These are phyloP conservation scores for Eleginops maclovinus DNA, from an alignment of 2,113 vertebrate species.

Conservation along the genomic window DNA sequence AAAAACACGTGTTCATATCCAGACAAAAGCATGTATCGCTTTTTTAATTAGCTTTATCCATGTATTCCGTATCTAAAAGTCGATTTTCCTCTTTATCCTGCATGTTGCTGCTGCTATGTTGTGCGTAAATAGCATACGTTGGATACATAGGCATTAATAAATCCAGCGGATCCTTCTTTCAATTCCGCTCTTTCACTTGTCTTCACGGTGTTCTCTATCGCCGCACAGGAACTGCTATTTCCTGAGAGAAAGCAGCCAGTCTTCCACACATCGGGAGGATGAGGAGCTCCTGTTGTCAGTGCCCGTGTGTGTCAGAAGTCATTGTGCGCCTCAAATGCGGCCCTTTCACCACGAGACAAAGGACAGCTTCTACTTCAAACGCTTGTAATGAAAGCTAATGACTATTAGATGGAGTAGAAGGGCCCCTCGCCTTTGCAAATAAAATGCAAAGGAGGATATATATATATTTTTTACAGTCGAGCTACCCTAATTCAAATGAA, in stretches of 20 bases:
- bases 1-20: not conserved
- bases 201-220: conserved; percentile 7
- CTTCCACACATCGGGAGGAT: conserved; percentile 78
- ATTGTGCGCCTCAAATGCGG: conserved; percentile 85
- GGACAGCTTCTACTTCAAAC: conserved; percentile 89
- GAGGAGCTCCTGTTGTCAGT: conserved; percentile 77
- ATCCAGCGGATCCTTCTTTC: not conserved
- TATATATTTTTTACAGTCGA: conserved; percentile 83
- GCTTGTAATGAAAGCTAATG: conserved; percentile 94
- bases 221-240: conserved; percentile 83
- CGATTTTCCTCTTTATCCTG: accelerated
- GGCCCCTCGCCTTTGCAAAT: conserved; percentile 81
- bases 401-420: conserved; percentile 89
- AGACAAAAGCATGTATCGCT: not conserved
- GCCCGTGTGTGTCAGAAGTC: conserved; percentile 87
- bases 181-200: conserved; percentile 9
- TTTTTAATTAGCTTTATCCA: too few relatives aligned
- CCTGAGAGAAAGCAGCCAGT: conserved; percentile 81
- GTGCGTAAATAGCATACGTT: conserved; percentile 35
- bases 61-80: too few relatives aligned
- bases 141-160: not conserved
- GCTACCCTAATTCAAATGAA: conserved; percentile 77
- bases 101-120: not conserved
- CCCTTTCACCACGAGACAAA: conserved; percentile 85
- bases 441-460: conserved; percentile 81